phyloP scores from a whole-genome alignment of 2,888 invertebrate genomes.

The Rutpela maculata region DNA sequence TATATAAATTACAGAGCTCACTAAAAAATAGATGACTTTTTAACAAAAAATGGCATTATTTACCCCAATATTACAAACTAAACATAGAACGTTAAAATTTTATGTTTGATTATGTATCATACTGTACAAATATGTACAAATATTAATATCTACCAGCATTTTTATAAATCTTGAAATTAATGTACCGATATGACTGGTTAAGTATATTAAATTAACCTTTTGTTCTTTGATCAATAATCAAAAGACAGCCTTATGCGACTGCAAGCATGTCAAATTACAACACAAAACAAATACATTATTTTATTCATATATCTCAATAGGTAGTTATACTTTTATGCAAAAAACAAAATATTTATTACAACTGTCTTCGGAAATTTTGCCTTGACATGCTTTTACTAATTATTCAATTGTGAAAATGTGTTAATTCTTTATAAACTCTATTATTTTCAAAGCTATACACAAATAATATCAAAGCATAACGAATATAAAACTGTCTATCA shows the following conservation, averaged over 20 bases:
- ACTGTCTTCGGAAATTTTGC: conserved; percentile 9
- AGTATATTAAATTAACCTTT: background rate
- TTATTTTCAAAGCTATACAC: background rate
- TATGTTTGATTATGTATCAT: too few species aligned
- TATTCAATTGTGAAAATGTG: conserved; percentile 20
- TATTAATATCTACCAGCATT: background rate
- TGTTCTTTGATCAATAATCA: conserved; percentile 12
- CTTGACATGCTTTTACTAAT: conserved; percentile 26
- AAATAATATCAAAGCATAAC: background rate
- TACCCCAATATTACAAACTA: too few species aligned
- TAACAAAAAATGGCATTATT: too few species aligned
- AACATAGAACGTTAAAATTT: too few species aligned
- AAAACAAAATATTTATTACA: conserved; percentile 19
- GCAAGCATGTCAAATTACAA: background rate
- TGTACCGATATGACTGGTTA: background rate
- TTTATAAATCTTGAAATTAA: background rate
- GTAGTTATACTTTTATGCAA: conserved; percentile 20
- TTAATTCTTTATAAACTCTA: background rate
- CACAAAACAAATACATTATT: background rate
- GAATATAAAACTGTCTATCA: background rate
- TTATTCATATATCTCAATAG: background rate
- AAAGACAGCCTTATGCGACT: background rate
- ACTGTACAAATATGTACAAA: too few species aligned
- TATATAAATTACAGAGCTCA: too few species aligned
- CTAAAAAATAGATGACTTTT: too few species aligned